These are phyloP conservation scores for Muraenolepis orangiensis DNA, from an alignment of 2,797 vertebrate species.

Conservation along the genomic window DNA sequence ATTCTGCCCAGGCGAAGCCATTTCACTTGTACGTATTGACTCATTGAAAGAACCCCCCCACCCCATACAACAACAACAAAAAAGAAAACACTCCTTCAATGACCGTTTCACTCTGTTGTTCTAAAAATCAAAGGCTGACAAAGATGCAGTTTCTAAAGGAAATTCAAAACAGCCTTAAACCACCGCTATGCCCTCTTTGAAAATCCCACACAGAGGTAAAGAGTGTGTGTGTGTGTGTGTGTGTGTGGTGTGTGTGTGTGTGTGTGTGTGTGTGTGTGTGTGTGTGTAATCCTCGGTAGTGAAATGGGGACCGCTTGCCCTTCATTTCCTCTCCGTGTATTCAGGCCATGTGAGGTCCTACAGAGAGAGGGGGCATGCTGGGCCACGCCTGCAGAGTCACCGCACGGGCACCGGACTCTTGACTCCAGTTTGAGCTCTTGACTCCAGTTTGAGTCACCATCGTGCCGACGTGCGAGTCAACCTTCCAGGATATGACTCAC, in stretches of 20 bases:
- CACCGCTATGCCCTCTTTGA: constrained; percentile 40
- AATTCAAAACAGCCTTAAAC: constrained; percentile 11
- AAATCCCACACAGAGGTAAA: constrained; percentile 24
- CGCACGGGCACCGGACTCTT: constrained; percentile 21
- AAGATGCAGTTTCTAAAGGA: constrained; percentile 16
- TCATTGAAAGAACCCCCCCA: neutral
- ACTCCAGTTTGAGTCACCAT: constrained; percentile 20
- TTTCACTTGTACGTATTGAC: constrained; percentile 2
- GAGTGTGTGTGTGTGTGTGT: constrained; percentile 16
- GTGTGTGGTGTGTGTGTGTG: neutral
- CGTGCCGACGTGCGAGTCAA: constrained; percentile 6
- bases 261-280: constrained; percentile 6
- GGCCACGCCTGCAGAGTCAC: constrained; percentile 45
- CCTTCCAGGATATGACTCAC: neutral
- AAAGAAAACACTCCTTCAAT: neutral
- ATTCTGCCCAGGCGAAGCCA: neutral
- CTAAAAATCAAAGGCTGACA: constrained; percentile 1
- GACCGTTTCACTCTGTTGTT: neutral
- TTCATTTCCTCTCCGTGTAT: constrained; percentile 29
- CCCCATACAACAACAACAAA: no score
- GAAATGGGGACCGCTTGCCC: constrained; percentile 35
- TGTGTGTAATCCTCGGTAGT: constrained; percentile 21
- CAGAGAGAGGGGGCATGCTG: constrained; percentile 23
- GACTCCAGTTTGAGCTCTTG: no score
- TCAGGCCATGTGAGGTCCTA: constrained; percentile 20